These are phyloP conservation scores for Nomada fabriciana DNA, from an alignment of 2,888 invertebrate genomes.

Conservation along the genomic window DNA sequence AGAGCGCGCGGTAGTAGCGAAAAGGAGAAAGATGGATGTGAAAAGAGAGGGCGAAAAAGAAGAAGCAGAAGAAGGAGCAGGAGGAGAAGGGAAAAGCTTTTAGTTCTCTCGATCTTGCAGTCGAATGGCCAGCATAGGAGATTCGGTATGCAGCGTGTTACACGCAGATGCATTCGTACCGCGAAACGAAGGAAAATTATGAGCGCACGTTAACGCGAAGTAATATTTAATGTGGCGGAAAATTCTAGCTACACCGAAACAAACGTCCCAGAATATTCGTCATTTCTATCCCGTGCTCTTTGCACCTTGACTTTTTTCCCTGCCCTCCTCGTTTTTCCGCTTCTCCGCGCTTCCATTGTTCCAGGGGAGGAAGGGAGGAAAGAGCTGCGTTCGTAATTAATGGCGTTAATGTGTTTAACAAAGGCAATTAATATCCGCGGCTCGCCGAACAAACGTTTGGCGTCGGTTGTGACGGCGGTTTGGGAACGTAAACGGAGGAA, in stretches of 20 bases:
- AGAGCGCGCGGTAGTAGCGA: slow-evolving; percentile 65
- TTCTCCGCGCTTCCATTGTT: background rate
- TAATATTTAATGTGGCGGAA: slow-evolving; percentile 62
- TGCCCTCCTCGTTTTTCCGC: background rate
- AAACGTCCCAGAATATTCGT: slow-evolving; percentile 30
- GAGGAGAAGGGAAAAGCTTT: no score
- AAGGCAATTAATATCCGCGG: slow-evolving; percentile 49
- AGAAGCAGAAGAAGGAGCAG: slow-evolving; percentile 2
- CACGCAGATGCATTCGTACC: slow-evolving; percentile 37
- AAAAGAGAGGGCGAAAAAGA: slow-evolving; percentile 40
- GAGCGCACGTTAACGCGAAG: slow-evolving; percentile 48
- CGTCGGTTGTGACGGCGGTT: background rate
- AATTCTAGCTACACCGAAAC: slow-evolving; percentile 39
- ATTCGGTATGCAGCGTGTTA: slow-evolving; percentile 46
- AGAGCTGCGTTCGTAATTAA: slow-evolving; percentile 32
- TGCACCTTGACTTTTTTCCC: background rate
- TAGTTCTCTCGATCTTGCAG: no score
- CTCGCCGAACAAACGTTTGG: slow-evolving; percentile 16
- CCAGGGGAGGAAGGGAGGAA: background rate
- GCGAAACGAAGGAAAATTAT: slow-evolving; percentile 64
- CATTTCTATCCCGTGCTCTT: slow-evolving; percentile 20
- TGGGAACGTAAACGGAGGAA: background rate
- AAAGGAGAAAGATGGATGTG: slow-evolving; percentile 50
- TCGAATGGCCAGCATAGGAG: slow-evolving; percentile 38
- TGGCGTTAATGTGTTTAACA: slow-evolving; percentile 54